phyloP scores from a whole-genome alignment of 2,797 vertebrate genomes.

The Scomberomorus guttatus region DNA sequence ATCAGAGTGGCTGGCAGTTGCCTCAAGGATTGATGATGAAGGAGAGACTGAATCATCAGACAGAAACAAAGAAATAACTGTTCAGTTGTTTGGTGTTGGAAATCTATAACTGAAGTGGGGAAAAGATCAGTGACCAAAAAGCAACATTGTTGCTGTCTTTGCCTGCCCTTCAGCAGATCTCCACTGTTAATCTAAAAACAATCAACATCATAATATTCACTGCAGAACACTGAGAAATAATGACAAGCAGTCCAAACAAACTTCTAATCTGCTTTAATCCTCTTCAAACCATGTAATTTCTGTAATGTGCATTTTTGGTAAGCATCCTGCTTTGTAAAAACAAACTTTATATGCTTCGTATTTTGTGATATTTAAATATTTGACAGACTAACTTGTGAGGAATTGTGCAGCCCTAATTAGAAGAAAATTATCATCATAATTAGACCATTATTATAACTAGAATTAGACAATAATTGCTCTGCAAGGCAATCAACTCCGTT shows the following conservation, averaged over 20 bases:
- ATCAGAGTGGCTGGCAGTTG: not conserved
- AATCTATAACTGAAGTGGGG: not conserved
- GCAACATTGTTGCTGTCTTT: conserved; percentile 41
- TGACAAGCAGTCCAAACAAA: not conserved
- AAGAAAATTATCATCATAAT: not conserved
- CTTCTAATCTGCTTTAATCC: not conserved
- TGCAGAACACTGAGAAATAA: not conserved
- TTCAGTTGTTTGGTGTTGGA: not conserved
- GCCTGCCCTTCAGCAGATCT: conserved; percentile 35
- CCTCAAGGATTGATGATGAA: conserved; percentile 12
- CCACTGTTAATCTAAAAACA: conserved; percentile 43
- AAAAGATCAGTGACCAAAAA: conserved; percentile 2
- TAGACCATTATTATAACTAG: not conserved
- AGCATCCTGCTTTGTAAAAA: not conserved
- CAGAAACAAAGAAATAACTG: not conserved
- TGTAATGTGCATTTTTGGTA: not conserved
- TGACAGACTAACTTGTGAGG: no score
- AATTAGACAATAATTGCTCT: not conserved
- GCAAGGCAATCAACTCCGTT: not conserved
- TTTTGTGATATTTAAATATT: conserved; percentile 3
- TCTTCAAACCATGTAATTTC: not conserved
- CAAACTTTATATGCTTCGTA: not conserved
- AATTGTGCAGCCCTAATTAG: not conserved
- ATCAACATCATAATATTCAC: conserved; percentile 18
- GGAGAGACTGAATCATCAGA: conserved; percentile 15